Percentiles rank a stretch among this genome's conserved stretches.
Evolutionary conservation across 2,113 vertebrate species (phyloP).

Genomic region (Caloenas nicobarica): DNA sequence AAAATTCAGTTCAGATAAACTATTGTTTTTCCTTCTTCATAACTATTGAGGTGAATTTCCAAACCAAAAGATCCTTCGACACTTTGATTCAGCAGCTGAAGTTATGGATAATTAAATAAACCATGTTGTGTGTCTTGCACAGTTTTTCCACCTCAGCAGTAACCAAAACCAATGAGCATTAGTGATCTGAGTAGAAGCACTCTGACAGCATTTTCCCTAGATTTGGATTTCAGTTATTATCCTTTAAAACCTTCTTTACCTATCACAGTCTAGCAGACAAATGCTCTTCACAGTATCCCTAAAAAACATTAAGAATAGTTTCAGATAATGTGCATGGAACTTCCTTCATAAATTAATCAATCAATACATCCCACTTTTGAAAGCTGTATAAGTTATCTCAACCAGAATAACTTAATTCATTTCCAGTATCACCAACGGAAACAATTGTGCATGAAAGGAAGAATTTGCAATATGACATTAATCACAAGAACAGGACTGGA

Average conservation of each 20-base stretch:
- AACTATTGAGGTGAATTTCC: background rate
- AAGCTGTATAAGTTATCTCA: background rate
- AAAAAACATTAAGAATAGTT: background rate
- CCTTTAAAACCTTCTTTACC: background rate
- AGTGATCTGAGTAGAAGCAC: background rate
- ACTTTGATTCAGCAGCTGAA: background rate
- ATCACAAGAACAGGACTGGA: background rate
- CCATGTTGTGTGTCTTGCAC: background rate
- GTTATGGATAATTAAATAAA: background rate
- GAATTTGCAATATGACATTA: background rate
- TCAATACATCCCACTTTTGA: background rate
- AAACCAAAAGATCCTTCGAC: background rate
- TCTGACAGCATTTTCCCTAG: background rate
- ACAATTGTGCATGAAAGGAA: background rate
- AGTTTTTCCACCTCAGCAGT: background rate
- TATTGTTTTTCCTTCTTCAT: background rate
- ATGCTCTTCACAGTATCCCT: background rate
- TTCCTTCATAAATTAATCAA: background rate
- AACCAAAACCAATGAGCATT: background rate
- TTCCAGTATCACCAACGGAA: background rate
- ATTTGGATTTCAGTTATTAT: background rate
- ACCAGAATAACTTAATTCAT: background rate
- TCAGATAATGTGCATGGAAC: background rate
- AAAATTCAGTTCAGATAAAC: background rate
- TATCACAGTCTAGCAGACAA: background rate